Evolutionary conservation across 1,140 invertebrate species (phyloP).

Genomic region (Muscidifurax raptorellus): DNA sequence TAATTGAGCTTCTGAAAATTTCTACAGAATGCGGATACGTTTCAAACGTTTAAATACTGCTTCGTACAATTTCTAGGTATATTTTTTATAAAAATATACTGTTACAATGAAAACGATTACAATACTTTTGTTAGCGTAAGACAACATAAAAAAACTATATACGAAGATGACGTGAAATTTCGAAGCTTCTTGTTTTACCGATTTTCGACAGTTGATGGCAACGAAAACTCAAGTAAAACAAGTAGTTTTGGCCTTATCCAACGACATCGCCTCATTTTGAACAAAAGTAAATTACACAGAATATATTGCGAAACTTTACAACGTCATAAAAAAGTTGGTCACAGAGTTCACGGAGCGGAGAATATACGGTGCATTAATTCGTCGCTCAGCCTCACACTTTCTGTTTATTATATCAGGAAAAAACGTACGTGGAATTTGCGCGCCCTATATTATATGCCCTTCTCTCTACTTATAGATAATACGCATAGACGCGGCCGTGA

Average conservation of each 20-base stretch:
- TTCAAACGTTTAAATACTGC: slow-evolving; percentile 19
- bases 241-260: not conserved
- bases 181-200: not conserved
- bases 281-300: not conserved
- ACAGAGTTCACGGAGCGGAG: not conserved
- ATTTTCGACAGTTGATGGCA: not conserved
- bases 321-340: slow-evolving; percentile 13
- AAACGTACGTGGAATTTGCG: not conserved
- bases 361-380: not conserved
- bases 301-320: not conserved
- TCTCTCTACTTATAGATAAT: not conserved
- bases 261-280: not conserved
- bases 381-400: not conserved
- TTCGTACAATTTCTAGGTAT: not conserved
- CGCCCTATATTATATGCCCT: not conserved
- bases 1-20: not conserved
- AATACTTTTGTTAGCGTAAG: not conserved
- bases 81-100: slow-evolving; percentile 13
- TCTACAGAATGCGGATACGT: not conserved
- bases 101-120: slow-evolving; percentile 15
- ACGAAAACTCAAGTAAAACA: not conserved
- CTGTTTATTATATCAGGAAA: not conserved
- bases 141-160: slow-evolving; percentile 9
- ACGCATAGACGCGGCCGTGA: not conserved
- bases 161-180: not conserved